Base-by-base conservation (phyloP, 2,113 vertebrate species). In the Pantherophis guttatus region DNA sequence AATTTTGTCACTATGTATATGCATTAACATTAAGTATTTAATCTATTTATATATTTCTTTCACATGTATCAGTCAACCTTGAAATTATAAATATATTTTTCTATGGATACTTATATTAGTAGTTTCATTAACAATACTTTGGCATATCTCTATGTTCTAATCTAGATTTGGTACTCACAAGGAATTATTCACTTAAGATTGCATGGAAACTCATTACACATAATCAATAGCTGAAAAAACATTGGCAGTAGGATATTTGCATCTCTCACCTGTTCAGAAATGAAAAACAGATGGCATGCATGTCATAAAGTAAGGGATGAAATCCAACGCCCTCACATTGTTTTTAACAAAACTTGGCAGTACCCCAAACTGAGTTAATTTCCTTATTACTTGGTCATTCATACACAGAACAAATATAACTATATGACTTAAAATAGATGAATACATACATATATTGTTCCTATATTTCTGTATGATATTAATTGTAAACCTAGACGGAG, bases 271-370 rank as follows among this genome's bases (percentile, higher is more conserved):
- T 6, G 94, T 94, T 91, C 92, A 13, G 58, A 91, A 93, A 53
- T 93, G 89, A 58, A 81, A 52, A 1, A 0, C 92, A 90, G 90
- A 87, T 90, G 94, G 91, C 92, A 59, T 0, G 0, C 9, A 21
- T 58, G 93, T 95, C 93, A 75, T 75, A 96, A 75, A 65, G 90
- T 87, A 87, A 91, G 81, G 57, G 24, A 65, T 33, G 33, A 88
- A 50, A 44, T 54, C 70, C 33, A 57, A 88, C 8, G 90, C 89
- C 86, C 92, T 95, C 94, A 93, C 57, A 93, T 97, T 94, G 92
- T 96, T 94, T 94, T 90, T 93, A 95, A 96, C 88, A 94, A 95
- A 95, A 95, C 55, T 94, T 3, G 2, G 57, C 0, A 1, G 86
- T 53, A 23, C 57, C 50, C 96, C 90, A 0, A 55, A 91, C 8